A percentile compares a stretch with the other conserved stretches of the same genome.
Evolutionary conservation across 2,797 vertebrate species (phyloP).

Genomic region (Chelonia mydas): DNA sequence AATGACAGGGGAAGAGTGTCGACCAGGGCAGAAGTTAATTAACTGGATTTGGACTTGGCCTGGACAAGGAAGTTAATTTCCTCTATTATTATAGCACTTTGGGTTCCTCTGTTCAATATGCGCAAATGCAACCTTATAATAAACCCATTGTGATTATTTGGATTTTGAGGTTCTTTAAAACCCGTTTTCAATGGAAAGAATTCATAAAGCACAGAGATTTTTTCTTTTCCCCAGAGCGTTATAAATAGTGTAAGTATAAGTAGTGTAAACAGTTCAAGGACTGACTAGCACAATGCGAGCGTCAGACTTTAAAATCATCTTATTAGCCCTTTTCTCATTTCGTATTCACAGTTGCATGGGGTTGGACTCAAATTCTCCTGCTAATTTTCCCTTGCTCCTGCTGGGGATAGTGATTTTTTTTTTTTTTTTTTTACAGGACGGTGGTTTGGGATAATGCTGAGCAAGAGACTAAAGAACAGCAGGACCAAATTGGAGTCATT

Average conservation of each 20-base stretch:
- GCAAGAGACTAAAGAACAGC: conserved; percentile 54
- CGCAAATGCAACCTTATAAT: fast-evolving
- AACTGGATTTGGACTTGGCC: neutral
- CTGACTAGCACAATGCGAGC: neutral
- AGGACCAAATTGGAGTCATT: conserved; percentile 44
- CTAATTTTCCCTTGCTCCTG: neutral
- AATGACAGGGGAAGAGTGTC: neutral
- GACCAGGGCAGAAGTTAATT: neutral
- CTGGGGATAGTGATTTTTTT: neutral
- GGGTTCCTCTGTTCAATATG: neutral
- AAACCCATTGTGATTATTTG: neutral
- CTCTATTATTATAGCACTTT: fast-evolving
- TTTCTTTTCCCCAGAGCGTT: neutral
- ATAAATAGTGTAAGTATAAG: neutral
- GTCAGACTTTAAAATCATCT: conserved; percentile 6
- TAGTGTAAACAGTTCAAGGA: neutral
- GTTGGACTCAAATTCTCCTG: conserved; percentile 32
- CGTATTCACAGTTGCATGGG: neutral
- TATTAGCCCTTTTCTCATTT: neutral
- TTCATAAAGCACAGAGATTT: neutral
- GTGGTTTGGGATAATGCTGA: conserved; percentile 49
- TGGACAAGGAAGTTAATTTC: neutral
- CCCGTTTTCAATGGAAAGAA: neutral
- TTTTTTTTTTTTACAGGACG: conserved; percentile 33
- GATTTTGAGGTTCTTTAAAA: neutral